These are phyloP conservation scores for Pseudomyrmex gracilis DNA, from an alignment of 1,140 invertebrate species.

Conservation along the genomic window DNA sequence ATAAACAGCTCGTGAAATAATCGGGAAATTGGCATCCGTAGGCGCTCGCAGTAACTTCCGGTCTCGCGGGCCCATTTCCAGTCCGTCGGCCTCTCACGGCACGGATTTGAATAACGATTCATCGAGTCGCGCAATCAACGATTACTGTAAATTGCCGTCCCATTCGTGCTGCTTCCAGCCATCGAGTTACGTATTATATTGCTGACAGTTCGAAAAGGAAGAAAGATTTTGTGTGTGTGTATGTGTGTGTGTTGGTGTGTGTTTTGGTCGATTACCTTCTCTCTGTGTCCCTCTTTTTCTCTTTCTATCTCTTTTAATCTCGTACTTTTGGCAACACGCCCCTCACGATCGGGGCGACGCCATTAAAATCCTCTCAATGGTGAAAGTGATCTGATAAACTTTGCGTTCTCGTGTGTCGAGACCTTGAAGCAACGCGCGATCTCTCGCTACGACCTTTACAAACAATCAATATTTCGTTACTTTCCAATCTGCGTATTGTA, in stretches of 20 bases:
- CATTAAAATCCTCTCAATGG: conserved; percentile 54
- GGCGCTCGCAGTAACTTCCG: conserved; percentile 26
- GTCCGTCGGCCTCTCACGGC: conserved; percentile 24
- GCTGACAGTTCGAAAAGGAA: background rate
- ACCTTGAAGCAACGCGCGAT: conserved; percentile 59
- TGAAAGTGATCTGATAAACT: conserved; percentile 70
- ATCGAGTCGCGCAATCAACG: conserved; percentile 67
- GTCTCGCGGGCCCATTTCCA: conserved; percentile 48
- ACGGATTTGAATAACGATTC: conserved; percentile 69
- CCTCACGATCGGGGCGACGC: background rate
- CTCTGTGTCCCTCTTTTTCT: conserved; percentile 1
- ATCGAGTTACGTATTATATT: conserved; percentile 54
- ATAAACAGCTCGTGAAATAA: conserved; percentile 53
- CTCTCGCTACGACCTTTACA: conserved; percentile 51
- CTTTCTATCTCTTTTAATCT: background rate
- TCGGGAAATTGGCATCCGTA: conserved; percentile 49
- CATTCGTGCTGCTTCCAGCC: conserved; percentile 51
- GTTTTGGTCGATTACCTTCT: conserved; percentile 55
- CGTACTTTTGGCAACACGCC: conserved; percentile 10
- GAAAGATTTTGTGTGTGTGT: no score
- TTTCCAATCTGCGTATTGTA: conserved; percentile 5
- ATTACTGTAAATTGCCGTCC: conserved; percentile 70
- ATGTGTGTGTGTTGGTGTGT: no score
- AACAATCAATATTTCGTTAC: conserved; percentile 6
- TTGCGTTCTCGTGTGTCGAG: conserved; percentile 30